These are phyloP conservation scores for Onychostoma macrolepis DNA, from an alignment of 2,113 vertebrate species.

Conservation along the genomic window DNA sequence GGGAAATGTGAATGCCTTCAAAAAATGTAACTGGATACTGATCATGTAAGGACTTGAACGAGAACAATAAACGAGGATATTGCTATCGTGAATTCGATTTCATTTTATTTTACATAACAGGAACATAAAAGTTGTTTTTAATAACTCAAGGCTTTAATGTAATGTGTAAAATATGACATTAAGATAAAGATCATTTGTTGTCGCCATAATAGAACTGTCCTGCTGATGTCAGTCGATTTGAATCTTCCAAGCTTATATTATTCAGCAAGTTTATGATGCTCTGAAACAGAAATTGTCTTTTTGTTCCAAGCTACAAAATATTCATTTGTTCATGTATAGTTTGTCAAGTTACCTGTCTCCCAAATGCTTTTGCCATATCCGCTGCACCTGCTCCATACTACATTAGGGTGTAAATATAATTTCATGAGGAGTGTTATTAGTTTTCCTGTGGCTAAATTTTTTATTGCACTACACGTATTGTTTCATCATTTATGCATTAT, in stretches of 20 bases:
- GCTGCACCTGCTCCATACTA: slow-evolving; percentile 68
- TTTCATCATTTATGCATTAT: slow-evolving; percentile 5
- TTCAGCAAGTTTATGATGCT: slow-evolving; percentile 52
- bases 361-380: slow-evolving; percentile 75
- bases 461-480: background rate
- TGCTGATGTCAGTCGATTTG: background rate
- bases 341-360: slow-evolving; percentile 63
- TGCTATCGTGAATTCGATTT: background rate
- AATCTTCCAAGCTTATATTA: slow-evolving; percentile 17
- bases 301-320: background rate
- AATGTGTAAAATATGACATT: background rate
- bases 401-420: slow-evolving; percentile 32
- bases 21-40: background rate
- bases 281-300: slow-evolving; percentile 32
- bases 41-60: slow-evolving; percentile 6
- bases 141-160: background rate
- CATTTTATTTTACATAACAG: background rate
- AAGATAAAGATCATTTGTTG: background rate
- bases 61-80: slow-evolving; percentile 9
- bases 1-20: slow-evolving; percentile 29
- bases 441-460: background rate
- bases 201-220: background rate
- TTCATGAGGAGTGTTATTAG: background rate
- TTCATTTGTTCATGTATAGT: background rate
- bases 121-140: background rate